phyloP scores from a whole-genome alignment of 2,888 invertebrate species.

The Zelleria hepariella region DNA sequence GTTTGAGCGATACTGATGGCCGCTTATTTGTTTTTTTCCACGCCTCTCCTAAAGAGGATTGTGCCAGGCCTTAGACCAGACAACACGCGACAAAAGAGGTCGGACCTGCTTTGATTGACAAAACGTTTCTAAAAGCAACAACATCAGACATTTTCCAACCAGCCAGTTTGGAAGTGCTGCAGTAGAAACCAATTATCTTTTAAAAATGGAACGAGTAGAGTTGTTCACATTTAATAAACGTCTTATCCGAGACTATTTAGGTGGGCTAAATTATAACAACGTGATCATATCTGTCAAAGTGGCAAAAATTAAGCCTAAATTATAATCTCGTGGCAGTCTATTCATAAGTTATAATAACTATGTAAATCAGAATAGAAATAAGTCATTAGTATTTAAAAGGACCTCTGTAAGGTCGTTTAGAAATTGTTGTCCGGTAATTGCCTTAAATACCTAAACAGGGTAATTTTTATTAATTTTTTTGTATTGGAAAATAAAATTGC shows the following conservation, averaged over 20 bases:
- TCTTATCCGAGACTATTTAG: too few relatives aligned
- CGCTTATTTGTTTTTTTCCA: neutral
- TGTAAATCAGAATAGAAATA: neutral
- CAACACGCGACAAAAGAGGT: neutral
- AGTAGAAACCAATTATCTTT: too few relatives aligned
- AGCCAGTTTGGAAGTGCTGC: too few relatives aligned
- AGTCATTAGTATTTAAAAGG: neutral
- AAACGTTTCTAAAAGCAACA: neutral
- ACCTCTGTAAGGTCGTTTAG: neutral
- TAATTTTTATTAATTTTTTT: too few relatives aligned
- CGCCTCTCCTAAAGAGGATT: neutral
- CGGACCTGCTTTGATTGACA: neutral
- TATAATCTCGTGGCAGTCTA: neutral
- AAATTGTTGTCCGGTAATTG: too few relatives aligned
- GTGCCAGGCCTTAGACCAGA: neutral
- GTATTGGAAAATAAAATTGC: too few relatives aligned
- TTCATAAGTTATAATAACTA: neutral
- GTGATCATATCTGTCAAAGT: neutral
- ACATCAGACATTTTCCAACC: too few relatives aligned
- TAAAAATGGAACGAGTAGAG: neutral
- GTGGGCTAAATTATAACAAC: too few relatives aligned
- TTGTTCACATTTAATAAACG: too few relatives aligned
- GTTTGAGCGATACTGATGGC: slow-evolving; percentile 19
- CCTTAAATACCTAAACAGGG: too few relatives aligned
- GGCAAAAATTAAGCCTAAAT: neutral